Evolutionary conservation across 2,797 vertebrate species (phyloP).

Genomic region (Aselliscus stoliczkanus): DNA sequence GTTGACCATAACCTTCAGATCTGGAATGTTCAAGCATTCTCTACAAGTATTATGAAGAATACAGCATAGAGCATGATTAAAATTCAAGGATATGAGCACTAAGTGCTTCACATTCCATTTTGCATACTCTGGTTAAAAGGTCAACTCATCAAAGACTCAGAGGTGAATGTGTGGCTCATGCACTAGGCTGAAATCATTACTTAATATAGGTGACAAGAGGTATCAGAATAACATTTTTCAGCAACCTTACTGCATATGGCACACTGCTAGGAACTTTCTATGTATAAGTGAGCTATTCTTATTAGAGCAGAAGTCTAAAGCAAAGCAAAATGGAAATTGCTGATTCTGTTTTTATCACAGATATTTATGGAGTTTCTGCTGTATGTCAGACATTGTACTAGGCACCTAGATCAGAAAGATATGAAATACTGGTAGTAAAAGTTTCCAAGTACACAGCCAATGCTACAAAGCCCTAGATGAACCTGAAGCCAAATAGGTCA

Average conservation of each 20-base stretch:
- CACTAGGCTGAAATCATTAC: not conserved
- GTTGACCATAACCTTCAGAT: not conserved
- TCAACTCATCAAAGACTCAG: not conserved
- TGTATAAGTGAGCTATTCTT: not conserved
- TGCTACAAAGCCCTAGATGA: not conserved
- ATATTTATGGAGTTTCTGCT: not conserved
- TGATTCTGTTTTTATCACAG: not conserved
- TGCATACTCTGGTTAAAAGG: not conserved
- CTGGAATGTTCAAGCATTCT: not conserved
- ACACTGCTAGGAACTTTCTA: not conserved
- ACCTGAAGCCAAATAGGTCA: not conserved
- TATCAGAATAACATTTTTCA: not conserved
- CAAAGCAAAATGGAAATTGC: not conserved
- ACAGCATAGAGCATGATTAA: not conserved
- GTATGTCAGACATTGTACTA: not conserved
- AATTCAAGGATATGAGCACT: not conserved
- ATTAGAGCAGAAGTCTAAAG: not conserved
- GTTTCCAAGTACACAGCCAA: not conserved
- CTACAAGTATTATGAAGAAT: not conserved
- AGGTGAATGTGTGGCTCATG: not conserved
- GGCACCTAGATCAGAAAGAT: not conserved
- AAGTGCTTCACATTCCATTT: not conserved
- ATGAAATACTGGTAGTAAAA: not conserved
- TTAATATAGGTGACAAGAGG: not conserved
- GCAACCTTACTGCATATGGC: not conserved